Evolutionary conservation across 2,797 vertebrate genomes (phyloP), one percentile per base, ranked within the genome.

Genomic region (Centroberyx gerrardi): DNA sequence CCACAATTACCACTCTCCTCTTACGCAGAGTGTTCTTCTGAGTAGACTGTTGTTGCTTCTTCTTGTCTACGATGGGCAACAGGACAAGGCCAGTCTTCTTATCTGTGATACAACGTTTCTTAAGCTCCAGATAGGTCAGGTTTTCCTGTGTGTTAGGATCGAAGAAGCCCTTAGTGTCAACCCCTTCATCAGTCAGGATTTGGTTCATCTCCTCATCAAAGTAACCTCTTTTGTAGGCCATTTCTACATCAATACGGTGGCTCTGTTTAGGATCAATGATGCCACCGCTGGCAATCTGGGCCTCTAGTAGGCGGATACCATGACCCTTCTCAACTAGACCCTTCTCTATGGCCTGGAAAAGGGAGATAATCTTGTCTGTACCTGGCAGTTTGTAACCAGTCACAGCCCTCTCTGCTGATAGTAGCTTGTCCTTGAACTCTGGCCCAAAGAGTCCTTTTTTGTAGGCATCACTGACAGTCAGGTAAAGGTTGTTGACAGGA

Each of bases 61-160:
- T 97, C 90, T 96, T 97, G 77, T 98, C 96, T 58, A 88, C 90
- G 79, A 99, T 90, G 3, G 97, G 96, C 33, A 99, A 88, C 71
- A 99, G 95, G 59, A 96, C 93, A 42, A 98, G 96, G 22, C 97
- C 97, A 0, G 97, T 98, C 31, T 92, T 95, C 8, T 96, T 92
- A 64, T 99, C 97, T 79, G 93, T 95, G 62, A 96, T 96, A 80
- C 98, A 99, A 22, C 96, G 94, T 80, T 96, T 95, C 86, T 98
- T 97, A 52, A 99, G 93, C 17, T 97, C 96, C 68, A 96, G 79
- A 80, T 99, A 99, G 2, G 97, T 98, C 64, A 99, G 87, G 72
- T 98, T 99, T 86, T 99, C 97, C 82, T 99, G 94, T 33, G 97
- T 99, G 90, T 99, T 99, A 2, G 98, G 98, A 83, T 99, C 97